phyloP scores from a whole-genome alignment of 2,888 invertebrate species.

The Lasius platythorax region DNA sequence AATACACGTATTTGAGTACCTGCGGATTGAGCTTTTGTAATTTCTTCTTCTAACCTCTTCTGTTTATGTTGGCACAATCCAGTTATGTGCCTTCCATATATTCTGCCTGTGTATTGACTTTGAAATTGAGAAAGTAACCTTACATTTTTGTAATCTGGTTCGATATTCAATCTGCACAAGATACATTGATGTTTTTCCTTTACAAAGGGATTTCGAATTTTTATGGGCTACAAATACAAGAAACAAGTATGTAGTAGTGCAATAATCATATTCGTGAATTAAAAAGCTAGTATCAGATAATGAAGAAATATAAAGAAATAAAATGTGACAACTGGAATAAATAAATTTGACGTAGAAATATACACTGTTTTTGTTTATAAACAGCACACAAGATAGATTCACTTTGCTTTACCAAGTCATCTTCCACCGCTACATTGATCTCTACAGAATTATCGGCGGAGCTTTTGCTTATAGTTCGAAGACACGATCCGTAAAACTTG shows the following conservation, averaged over 20 bases:
- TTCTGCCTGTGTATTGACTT: conserved; percentile 96
- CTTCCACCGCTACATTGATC: background rate
- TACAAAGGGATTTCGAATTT: conserved; percentile 91
- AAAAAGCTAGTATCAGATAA: background rate
- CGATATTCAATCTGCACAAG: conserved; percentile 93
- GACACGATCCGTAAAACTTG: conserved; percentile 3
- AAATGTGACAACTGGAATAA: background rate
- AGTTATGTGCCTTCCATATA: conserved; percentile 97
- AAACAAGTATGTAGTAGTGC: background rate
- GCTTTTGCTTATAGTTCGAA: conserved; percentile 23
- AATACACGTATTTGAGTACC: conserved; percentile 84
- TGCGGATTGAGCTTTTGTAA: conserved; percentile 91
- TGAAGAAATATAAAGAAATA: background rate
- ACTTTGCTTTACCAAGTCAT: conserved; percentile 24
- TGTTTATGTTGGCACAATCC: conserved; percentile 96
- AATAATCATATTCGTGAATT: background rate
- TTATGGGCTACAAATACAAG: conserved; percentile 74
- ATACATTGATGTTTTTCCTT: conserved; percentile 92
- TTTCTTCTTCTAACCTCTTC: conserved; percentile 90
- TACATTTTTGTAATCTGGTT: conserved; percentile 96
- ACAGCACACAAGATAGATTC: background rate
- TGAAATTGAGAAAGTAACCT: conserved; percentile 97
- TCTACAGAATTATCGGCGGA: background rate
- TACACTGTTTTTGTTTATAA: background rate
- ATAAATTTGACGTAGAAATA: background rate